Evolutionary conservation across 2,888 invertebrate species (phyloP), one percentile per base, ranked within the genome.

Genomic region (Drosophila differens): DNA sequence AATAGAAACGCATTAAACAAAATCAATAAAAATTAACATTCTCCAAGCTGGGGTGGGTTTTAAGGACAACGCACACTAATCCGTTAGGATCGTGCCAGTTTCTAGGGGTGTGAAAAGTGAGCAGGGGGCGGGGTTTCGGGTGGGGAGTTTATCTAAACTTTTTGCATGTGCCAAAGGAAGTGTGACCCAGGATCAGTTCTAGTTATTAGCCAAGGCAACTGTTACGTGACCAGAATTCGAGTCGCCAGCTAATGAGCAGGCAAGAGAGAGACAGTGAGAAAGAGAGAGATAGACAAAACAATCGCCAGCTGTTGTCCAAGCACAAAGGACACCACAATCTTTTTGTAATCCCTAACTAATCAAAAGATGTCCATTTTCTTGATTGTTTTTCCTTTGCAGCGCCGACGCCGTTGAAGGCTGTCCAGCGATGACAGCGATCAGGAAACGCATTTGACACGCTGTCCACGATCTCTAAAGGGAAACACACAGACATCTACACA

Each of bases 21-120:
- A 87, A 87, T 90, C 90, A 87, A 90, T 87, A 87, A 90, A 87
- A 90, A 89, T 87, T 90, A 87, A 85, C 83, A 88, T n/a, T 9
- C 54, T 12, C 30, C 32, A 25, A 14, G 14, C 7, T n/a, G 61
- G 79, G 79, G 81, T 74, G 66, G 74, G 37, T 67, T 51, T 49
- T 25, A 30, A n/a, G 32, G 44, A 32, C 19, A 58, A 35, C 25
- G 52, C 61, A 57, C 53, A 25, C 44, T 28, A 60, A 49, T 28
- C 12, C 44, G 14, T 44, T 62, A 33, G 74, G 76, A 58, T 49
- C 76, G 16, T 28, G 61, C 58, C 70, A 65, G 28, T 61, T 52
- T 54, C 63, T 62, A 71, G 81, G 81, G 83, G 74, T 75, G 81
- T 37, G 30, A 51, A 60, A 49, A 47, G 47, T 47, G 25, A 25